A percentile compares a stretch with the other conserved stretches of the same genome.
Evolutionary conservation across 2,113 vertebrate species (phyloP).

Genomic region (Urocitellus parryii): DNA sequence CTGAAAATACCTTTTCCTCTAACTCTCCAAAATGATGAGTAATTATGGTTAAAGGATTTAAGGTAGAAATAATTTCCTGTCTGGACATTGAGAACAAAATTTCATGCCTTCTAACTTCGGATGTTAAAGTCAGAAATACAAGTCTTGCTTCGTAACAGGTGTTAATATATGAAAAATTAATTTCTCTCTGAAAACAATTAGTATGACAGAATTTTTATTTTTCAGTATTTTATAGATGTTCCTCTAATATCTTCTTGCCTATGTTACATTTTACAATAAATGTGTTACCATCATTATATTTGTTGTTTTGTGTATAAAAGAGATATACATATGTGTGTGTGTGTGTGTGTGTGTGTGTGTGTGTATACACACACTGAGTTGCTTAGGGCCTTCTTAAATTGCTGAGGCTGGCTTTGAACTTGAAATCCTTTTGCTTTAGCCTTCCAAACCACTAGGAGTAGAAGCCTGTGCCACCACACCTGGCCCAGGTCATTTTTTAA

Average conservation of each 20-base stretch:
- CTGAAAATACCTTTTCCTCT: background rate
- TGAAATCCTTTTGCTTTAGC: too few relatives aligned
- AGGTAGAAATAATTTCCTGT: background rate
- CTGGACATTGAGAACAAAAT: background rate
- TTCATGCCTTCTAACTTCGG: background rate
- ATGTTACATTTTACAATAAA: background rate
- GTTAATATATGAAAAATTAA: background rate
- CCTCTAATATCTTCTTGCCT: background rate
- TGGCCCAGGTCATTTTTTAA: background rate
- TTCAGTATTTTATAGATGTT: background rate
- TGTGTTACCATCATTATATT: background rate
- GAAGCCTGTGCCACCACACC: too few relatives aligned
- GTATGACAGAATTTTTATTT: background rate
- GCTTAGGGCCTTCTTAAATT: too few relatives aligned
- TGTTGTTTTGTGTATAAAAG: background rate
- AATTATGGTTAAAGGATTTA: background rate
- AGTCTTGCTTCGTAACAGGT: background rate
- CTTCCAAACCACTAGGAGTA: too few relatives aligned
- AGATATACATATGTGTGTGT: too few relatives aligned
- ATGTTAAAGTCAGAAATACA: background rate
- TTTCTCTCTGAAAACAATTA: background rate
- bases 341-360: too few relatives aligned
- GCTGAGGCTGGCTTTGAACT: too few relatives aligned
- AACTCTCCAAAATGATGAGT: background rate
- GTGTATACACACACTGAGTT: too few relatives aligned